A percentile compares a stretch with the other conserved stretches of the same genome.
Evolutionary conservation across 2,888 invertebrate genomes (phyloP).

Genomic region (Drosophila paranaensis): DNA sequence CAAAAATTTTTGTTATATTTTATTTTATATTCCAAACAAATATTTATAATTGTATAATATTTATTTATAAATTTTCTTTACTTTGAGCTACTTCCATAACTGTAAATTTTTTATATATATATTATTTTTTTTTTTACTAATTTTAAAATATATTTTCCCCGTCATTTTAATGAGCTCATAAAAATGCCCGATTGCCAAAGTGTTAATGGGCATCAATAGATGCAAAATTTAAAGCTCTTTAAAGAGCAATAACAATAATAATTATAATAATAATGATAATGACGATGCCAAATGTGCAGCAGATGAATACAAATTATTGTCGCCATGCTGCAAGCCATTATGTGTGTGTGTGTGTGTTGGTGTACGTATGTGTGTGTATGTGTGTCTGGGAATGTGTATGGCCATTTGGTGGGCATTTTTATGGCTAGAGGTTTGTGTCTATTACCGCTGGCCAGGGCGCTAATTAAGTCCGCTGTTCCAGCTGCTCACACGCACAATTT

Average conservation of each 20-base stretch:
- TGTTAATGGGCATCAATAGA: neutral
- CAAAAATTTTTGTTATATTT: too few species aligned
- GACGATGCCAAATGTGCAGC: slow-evolving; percentile 32
- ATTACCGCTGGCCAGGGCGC: slow-evolving; percentile 29
- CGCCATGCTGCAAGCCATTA: slow-evolving; percentile 13
- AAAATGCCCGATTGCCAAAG: neutral
- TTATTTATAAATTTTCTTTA: too few species aligned
- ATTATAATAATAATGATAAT: slow-evolving; percentile 44
- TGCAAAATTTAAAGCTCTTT: neutral
- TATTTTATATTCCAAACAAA: too few species aligned
- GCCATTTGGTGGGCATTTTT: slow-evolving; percentile 55
- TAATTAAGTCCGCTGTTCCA: slow-evolving; percentile 58
- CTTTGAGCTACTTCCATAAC: too few species aligned
- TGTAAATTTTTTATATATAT: too few species aligned
- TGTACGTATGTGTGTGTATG: neutral
- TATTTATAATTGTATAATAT: too few species aligned
- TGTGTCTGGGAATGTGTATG: slow-evolving; percentile 18
- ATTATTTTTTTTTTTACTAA: too few species aligned
- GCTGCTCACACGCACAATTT: slow-evolving; percentile 32
- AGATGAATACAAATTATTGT: slow-evolving; percentile 40
- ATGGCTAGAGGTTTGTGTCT: slow-evolving; percentile 51
- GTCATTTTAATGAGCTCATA: neutral
- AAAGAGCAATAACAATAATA: slow-evolving; percentile 10
- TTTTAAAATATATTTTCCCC: neutral
- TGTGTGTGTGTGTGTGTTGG: neutral